Base-by-base conservation (phyloP, 2,797 vertebrate genomes). In the Dermochelys coriacea region DNA sequence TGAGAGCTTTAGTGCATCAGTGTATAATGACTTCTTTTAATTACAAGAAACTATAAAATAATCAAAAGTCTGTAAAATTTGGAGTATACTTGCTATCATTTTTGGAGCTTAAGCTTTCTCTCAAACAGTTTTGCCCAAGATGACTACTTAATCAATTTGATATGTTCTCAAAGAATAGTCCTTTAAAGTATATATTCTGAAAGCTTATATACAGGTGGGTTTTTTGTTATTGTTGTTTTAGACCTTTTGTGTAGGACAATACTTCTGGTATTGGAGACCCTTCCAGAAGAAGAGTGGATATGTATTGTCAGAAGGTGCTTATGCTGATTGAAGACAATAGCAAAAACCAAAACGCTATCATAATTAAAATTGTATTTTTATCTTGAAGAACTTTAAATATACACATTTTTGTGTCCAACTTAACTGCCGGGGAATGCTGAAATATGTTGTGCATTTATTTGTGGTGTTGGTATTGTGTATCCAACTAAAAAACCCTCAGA, bases 131-230 rank as follows among this genome's bases (percentile, higher is more conserved):
- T 91, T 92, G 71, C 57, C 64, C 45, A 25, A 23, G 64, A 88
- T 45, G 85, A 2, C 5, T 84, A 49, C 27, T 85, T 86, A 55
- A 79, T 83, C 84, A 86, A 81, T 5, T 11, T 77, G n/a, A 57
- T 12, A 47, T 5, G 84, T 96, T 94, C 50, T 90, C 80, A 82
- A 83, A 95, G 29, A 80, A 15, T 45, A 86, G 23, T 82, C 34
- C 18, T 11, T 3, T 91, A 82, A 61, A 84, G 68, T 81, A 71
- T 61, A 64, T 12, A 86, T 92, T 50, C 41, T 83, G 51, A 81
- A 85, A 16, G 4, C 79, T 64, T 90, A 81, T 50, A 18, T 37
- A 52, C 31, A 0, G 16, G 10, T 85, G 50, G 1, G 0, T 3
- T 78, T 81, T 55, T 82, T 1, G 0, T 61, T 19, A 84, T 74